Evolutionary conservation across 2,888 invertebrate genomes (phyloP), one percentile per base, ranked within the genome.

Genomic region (Leptopilina drosophilae): DNA sequence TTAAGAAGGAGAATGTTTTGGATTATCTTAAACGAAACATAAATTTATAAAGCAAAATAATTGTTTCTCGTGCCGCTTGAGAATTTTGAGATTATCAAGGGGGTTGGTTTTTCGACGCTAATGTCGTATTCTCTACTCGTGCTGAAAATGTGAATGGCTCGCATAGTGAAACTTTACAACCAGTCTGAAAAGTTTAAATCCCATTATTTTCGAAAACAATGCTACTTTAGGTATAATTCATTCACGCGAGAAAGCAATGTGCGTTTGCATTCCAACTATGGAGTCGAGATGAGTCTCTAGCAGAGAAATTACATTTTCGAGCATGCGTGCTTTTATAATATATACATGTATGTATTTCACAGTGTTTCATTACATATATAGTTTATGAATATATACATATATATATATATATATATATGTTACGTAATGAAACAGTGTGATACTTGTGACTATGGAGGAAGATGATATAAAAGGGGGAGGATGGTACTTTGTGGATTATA

Each of bases 401-500:
- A 62, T 62, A 59, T 20, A 62, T 62, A n/a, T n/a, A n/a, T n/a
- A 62, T 62, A 59, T 20, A 62, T 62, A 59, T 15, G 42, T 42
- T 42, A 59, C 20, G 8, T 20, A 62, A 56, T 33, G 26, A n/a
- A 6, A 69, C 6, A 56, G 56, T 9, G 53, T n/a, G 33, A 73
- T 56, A 33, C 40, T 73, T 73, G 53, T 42, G 64, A 64, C 9
- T 64, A 20, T n/a, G 64, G 53, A 20, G 33, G 76, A 76, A 53
- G 77, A 73, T 73, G 56, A 73, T 33, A 65, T 53, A 79, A 65
- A 42, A 75, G 67, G 64, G 20, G 53, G n/a, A n/a, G 46, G 15
- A 12, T 11, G 49, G 42, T 26, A 69, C 66, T 80, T 73, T 76
- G 53, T 66, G 75, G 79, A 56, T 76, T 80, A 80, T 92, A 95